Percentiles rank a stretch among this genome's conserved stretches.
Evolutionary conservation across 2,113 vertebrate genomes (phyloP).

Genomic region (Lepisosteus oculatus): DNA sequence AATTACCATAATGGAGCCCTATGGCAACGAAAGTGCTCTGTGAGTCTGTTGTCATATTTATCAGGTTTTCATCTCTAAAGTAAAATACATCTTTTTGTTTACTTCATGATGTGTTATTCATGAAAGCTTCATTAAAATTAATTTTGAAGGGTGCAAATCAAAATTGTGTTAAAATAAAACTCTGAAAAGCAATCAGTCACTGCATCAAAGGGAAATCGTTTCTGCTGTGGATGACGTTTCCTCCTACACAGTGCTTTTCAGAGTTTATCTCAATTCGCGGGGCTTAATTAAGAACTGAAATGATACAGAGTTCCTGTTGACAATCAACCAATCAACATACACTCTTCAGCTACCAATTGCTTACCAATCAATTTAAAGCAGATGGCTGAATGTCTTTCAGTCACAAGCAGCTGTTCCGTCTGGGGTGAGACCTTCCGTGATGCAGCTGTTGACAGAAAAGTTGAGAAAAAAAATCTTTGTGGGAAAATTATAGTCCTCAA

Average conservation of each 20-base stretch:
- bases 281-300: slow-evolving; percentile 10
- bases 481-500: too few relatives aligned
- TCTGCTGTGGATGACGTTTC: not conserved
- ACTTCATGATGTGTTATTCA: too few relatives aligned
- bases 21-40: too few relatives aligned
- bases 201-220: too few relatives aligned
- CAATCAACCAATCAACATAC: slow-evolving; percentile 38
- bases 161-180: too few relatives aligned
- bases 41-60: too few relatives aligned
- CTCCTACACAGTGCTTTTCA: slow-evolving; percentile 6
- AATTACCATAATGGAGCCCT: too few relatives aligned
- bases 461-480: slow-evolving; percentile 3
- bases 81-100: too few relatives aligned
- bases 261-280: slow-evolving; percentile 16
- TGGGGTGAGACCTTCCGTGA: slow-evolving; percentile 22
- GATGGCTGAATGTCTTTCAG: slow-evolving; percentile 37
- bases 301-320: slow-evolving; percentile 26
- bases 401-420: slow-evolving; percentile 39
- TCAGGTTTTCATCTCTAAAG: too few relatives aligned
- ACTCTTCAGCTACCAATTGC: slow-evolving; percentile 30
- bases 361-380: slow-evolving; percentile 45
- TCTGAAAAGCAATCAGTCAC: too few relatives aligned
- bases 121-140: slow-evolving; percentile 35
- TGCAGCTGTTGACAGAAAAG: slow-evolving; percentile 14
- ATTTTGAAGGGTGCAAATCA: not conserved